Conservation (phyloP, 2,113 vertebrate genomes). For the Sclerurus mexicanus region DNA sequence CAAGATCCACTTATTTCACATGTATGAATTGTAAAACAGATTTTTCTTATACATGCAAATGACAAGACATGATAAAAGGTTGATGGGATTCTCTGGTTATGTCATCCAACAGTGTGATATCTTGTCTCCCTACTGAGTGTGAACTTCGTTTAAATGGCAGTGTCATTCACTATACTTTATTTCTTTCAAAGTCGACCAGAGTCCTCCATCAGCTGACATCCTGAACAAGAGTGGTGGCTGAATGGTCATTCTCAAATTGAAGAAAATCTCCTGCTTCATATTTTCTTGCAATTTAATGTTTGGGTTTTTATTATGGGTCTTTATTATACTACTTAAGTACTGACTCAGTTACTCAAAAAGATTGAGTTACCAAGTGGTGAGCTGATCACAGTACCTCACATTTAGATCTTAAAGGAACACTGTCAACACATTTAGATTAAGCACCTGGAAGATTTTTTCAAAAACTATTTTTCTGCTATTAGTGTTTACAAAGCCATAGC, state of each 20-base stretch:
- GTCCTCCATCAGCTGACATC: conserved; percentile 17
- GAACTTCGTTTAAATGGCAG: neutral
- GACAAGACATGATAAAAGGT: neutral
- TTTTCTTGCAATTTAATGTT: neutral
- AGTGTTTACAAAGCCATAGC: too few species aligned
- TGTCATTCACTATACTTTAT: neutral
- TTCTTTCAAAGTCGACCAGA: neutral
- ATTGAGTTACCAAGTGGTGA: neutral
- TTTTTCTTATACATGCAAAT: neutral
- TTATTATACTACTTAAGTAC: neutral
- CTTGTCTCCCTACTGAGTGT: neutral
- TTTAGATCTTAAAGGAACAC: neutral
- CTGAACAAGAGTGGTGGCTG: neutral
- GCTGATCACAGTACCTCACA: neutral
- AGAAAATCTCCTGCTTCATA: neutral
- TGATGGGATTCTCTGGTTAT: neutral
- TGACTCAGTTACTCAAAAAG: neutral
- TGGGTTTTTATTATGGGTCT: neutral
- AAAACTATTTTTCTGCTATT: neutral
- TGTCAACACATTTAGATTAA: neutral
- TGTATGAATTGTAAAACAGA: neutral
- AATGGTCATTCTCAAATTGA: neutral
- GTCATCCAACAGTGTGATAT: neutral
- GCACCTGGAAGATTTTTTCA: neutral
- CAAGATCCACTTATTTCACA: neutral